Evolutionary conservation across 2,797 vertebrate species (phyloP), one percentile per base, ranked within the genome.

Genomic region (Tinamus major): DNA sequence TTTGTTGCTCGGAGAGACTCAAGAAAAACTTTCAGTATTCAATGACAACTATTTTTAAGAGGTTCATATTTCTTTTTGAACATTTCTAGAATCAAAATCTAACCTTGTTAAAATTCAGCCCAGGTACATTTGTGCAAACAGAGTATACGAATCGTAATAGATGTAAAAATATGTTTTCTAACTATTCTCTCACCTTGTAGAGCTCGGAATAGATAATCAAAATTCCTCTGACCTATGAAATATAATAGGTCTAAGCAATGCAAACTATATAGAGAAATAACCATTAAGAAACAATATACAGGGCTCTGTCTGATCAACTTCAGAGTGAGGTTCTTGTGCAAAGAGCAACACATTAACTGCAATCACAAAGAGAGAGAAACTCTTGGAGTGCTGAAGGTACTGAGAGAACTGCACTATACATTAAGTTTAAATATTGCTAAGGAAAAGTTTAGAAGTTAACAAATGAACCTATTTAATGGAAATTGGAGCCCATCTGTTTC

Each of bases 391-490:
- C 26, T 64, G 62, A 68, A 93, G 87, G 21, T 63, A 71, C 49
- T n/a, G 37, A 80, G 65, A 80, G 77, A 41, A 21, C 58, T 29
- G 15, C 17, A 29, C 46, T 49, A 65, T 55, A 72, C 3, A 79
- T 85, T 94, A 90, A 33, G 46, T 59, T 42, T 84, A 80, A 86
- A 88, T 72, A 86, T 65, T 88, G 78, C 77, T 86, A 51, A 72
- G 37, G 37, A 55, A 68, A 91, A 78, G 82, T 83, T 87, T 78
- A 67, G 55, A 93, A 92, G 83, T 84, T 93, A 95, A 95, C 74
- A 91, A 93, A 92, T 91, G 20, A 91, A 91, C 31, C 29, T 16
- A 86, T 95, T 93, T 51, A 77, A 71, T 35, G 51, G 75, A 90
- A 88, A 88, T 61, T 81, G 56, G 24, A 91, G 19, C 19, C 74